These are phyloP conservation scores for Pyrgus malvae DNA, from an alignment of 2,888 invertebrate species.

Conservation along the genomic window DNA sequence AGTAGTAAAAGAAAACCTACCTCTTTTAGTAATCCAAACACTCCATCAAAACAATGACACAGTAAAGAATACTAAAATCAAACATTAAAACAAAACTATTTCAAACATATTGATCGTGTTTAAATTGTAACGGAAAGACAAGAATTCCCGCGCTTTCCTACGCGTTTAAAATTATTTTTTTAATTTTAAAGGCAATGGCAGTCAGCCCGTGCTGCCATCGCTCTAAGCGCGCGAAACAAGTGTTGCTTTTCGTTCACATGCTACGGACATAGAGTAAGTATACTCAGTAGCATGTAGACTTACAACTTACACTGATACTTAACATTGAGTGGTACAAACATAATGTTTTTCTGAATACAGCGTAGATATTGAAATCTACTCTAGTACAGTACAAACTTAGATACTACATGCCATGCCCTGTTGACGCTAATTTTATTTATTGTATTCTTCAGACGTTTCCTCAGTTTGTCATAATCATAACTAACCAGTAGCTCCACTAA, in stretches of 20 bases:
- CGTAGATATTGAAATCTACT: no score
- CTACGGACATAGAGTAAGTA: slow-evolving; percentile 5
- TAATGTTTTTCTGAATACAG: no score
- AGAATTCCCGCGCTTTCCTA: slow-evolving; percentile 44
- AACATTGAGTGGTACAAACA: no score
- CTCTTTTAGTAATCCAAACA: not conserved
- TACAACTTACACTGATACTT: no score
- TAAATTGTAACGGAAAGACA: not conserved
- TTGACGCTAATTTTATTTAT: no score
- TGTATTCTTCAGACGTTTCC: no score
- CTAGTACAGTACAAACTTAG: no score
- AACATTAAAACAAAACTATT: no score
- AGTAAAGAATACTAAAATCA: no score
- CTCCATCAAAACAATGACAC: not conserved
- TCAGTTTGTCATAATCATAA: no score
- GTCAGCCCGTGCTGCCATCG: slow-evolving; percentile 33
- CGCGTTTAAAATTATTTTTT: slow-evolving; percentile 43
- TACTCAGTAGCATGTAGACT: slow-evolving; percentile 5
- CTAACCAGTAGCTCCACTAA: no score
- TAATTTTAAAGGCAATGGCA: slow-evolving; percentile 35
- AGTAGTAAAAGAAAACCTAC: not conserved
- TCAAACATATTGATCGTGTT: not conserved
- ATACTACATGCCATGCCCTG: no score
- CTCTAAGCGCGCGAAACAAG: slow-evolving; percentile 35
- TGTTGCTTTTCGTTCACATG: slow-evolving; percentile 22